phyloP scores from a whole-genome alignment of 2,797 vertebrate species.

The Podarcis siculus region DNA sequence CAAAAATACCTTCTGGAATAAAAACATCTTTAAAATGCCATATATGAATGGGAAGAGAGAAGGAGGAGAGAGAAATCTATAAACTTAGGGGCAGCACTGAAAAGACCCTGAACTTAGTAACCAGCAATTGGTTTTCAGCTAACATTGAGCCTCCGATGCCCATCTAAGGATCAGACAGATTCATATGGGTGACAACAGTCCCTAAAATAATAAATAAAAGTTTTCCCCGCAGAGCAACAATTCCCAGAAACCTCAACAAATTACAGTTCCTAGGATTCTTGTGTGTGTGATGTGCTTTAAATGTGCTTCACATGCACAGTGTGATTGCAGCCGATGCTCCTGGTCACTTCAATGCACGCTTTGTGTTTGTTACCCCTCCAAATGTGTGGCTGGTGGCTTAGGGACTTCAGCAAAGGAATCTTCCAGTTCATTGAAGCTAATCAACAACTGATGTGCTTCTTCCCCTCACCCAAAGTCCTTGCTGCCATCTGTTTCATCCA shows the following conservation, averaged over 20 bases:
- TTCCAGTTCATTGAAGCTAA: neutral
- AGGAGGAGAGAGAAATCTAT: neutral
- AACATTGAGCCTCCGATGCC: neutral
- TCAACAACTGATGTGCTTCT: neutral
- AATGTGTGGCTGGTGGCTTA: neutral
- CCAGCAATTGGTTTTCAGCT: neutral
- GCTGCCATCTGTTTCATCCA: conserved; percentile 37
- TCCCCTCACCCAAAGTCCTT: neutral
- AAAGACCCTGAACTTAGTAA: neutral
- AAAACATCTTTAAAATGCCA: neutral
- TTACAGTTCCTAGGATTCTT: too few species aligned
- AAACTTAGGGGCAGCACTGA: neutral
- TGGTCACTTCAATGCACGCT: too few species aligned
- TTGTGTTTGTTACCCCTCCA: neutral
- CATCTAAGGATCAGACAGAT: neutral
- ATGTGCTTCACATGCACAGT: too few species aligned
- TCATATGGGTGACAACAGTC: neutral
- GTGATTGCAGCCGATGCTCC: too few species aligned
- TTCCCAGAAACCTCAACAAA: too few species aligned
- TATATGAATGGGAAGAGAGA: neutral
- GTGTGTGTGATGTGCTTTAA: too few species aligned
- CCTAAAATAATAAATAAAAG: neutral
- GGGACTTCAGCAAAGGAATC: neutral
- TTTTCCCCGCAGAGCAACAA: too few species aligned
- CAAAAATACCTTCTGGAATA: neutral